phyloP scores from a whole-genome alignment of 2,888 invertebrate genomes.

The Cheilosia impressa region DNA sequence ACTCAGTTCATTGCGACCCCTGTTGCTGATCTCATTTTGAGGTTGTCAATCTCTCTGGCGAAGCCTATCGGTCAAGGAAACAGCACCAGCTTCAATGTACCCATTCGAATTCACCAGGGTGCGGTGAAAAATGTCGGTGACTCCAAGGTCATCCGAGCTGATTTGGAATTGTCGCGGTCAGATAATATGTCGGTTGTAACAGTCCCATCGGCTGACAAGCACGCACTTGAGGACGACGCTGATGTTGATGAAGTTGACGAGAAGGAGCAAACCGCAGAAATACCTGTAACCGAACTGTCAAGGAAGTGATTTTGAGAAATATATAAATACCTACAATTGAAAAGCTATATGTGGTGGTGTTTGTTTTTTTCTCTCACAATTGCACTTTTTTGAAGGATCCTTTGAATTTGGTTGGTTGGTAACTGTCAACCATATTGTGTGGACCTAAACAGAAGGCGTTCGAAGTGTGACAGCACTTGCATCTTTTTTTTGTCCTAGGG shows the following conservation, averaged over 20 bases:
- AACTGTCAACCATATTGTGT: no score
- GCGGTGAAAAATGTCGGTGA: not conserved
- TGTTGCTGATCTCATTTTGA: conserved; percentile 80
- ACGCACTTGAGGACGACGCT: not conserved
- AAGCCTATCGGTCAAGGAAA: conserved; percentile 72
- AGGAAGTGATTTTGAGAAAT: conserved; percentile 27
- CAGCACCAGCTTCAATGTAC: conserved; percentile 23
- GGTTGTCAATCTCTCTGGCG: conserved; percentile 80
- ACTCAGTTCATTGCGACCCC: conserved; percentile 81
- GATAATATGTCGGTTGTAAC: not conserved
- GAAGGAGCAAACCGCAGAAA: not conserved
- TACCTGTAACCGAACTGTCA: not conserved
- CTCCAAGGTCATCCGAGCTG: not conserved
- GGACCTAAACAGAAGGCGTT: no score
- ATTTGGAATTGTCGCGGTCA: not conserved
- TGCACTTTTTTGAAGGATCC: not conserved
- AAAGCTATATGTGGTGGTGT: not conserved
- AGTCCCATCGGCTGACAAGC: not conserved
- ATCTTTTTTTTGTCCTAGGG: no score
- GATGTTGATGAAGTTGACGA: conserved; percentile 9
- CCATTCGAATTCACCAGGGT: conserved; percentile 39
- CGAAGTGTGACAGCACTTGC: no score
- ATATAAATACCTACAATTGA: not conserved
- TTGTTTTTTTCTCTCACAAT: not conserved
- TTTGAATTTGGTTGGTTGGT: no score